Evolutionary conservation across 2,888 invertebrate genomes (phyloP).

Genomic region (Tigriopus californicus): DNA sequence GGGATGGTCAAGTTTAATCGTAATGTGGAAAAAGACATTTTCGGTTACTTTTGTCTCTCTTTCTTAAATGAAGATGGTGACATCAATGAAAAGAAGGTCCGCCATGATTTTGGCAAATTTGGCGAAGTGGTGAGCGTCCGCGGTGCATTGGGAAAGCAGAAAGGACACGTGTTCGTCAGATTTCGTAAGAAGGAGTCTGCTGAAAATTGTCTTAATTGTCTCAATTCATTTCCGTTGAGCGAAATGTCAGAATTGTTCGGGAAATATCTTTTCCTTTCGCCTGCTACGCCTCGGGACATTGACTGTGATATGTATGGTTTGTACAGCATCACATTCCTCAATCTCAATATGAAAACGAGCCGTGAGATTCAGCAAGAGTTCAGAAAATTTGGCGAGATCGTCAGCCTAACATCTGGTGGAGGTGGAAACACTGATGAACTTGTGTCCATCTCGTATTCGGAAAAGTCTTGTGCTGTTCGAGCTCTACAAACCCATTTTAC

Average conservation of each 20-base stretch:
- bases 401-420: conserved; percentile 11
- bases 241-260: conserved; percentile 16
- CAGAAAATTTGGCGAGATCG: conserved; percentile 14
- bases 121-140: conserved; percentile 15
- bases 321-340: conserved; percentile 15
- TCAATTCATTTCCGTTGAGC: conserved; percentile 13
- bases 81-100: conserved; percentile 15
- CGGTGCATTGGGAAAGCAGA: conserved; percentile 15
- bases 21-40: conserved; percentile 15
- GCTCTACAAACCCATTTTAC: conserved; percentile 15
- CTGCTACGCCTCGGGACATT: conserved; percentile 15
- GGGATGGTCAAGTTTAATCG: conserved; percentile 15
- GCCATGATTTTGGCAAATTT: conserved; percentile 14
- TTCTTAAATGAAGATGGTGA: conserved; percentile 15
- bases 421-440: conserved; percentile 14
- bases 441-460: conserved; percentile 5
- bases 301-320: conserved; percentile 17
- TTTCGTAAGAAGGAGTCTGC: conserved; percentile 14
- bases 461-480: conserved; percentile 3
- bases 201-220: conserved; percentile 14
- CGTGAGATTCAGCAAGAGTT: conserved; percentile 12
- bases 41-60: conserved; percentile 15
- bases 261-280: conserved; percentile 11
- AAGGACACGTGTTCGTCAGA: conserved; percentile 16
- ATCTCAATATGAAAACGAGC: conserved; percentile 9